phyloP scores from a whole-genome alignment of 2,888 invertebrate genomes.

The Drosophila kokeensis region DNA sequence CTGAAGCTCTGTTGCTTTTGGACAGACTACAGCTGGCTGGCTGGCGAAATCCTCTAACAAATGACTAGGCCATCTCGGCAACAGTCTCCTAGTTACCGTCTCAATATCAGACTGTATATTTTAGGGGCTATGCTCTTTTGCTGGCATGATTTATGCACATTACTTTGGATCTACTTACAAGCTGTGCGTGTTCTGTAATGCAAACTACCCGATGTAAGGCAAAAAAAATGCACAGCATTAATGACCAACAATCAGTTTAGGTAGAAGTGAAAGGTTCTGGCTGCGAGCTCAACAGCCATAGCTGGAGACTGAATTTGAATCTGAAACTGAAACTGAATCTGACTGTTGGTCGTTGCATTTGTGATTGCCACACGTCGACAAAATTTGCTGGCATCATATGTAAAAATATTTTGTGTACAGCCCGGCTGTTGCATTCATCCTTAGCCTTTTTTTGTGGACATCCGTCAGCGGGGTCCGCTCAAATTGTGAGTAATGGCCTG shows the following conservation, averaged over 20 bases:
- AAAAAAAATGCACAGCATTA: constrained; percentile 56
- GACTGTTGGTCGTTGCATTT: constrained; percentile 30
- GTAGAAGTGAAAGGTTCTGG: constrained; percentile 13
- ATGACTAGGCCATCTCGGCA: constrained; percentile 52
- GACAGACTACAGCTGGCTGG: constrained; percentile 5
- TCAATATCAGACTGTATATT: constrained; percentile 12
- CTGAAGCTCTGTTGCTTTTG: not conserved
- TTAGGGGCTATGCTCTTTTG: constrained; percentile 24
- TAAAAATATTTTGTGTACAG: constrained; percentile 3
- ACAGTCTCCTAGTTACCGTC: constrained; percentile 5
- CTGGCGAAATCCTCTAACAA: constrained; percentile 54
- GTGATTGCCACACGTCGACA: constrained; percentile 50
- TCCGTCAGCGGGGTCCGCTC: constrained; percentile 1
- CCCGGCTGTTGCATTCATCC: constrained; percentile 13
- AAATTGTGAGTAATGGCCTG: constrained; percentile 44
- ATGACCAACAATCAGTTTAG: constrained; percentile 49
- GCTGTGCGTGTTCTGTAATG: constrained; percentile 33
- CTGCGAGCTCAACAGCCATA: constrained; percentile 10
- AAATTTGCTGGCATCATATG: constrained; percentile 30
- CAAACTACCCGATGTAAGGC: constrained; percentile 34
- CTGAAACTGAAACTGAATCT: too few relatives aligned
- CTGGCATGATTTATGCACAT: constrained; percentile 61
- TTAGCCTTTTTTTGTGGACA: not conserved
- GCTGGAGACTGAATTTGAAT: constrained; percentile 4
- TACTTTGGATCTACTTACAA: constrained; percentile 21